A percentile compares a stretch with the other conserved stretches of the same genome.
Evolutionary conservation across 2,113 vertebrate genomes (phyloP).

Genomic region (Oncorhynchus gorbuscha): DNA sequence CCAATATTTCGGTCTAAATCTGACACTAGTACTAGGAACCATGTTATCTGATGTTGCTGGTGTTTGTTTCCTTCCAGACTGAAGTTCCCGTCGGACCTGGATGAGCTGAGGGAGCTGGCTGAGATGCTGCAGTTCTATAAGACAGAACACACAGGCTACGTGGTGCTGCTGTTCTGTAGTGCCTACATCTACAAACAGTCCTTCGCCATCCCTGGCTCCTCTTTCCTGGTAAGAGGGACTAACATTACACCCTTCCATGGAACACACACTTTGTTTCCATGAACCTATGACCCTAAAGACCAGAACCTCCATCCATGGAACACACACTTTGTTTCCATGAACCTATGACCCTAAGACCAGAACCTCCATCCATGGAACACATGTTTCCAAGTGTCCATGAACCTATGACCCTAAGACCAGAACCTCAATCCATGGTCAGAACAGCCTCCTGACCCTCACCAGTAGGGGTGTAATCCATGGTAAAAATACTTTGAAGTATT

Average conservation of each 20-base stretch:
- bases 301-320: too few relatives aligned
- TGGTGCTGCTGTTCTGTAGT: constrained; percentile 89
- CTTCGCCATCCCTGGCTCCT: constrained; percentile 96
- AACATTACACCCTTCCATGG: constrained; percentile 9
- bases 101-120: constrained; percentile 85
- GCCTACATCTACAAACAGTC: constrained; percentile 97
- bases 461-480: too few relatives aligned
- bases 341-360: too few relatives aligned
- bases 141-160: constrained; percentile 81
- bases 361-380: too few relatives aligned
- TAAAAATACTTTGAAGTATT: too few relatives aligned
- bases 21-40: constrained; percentile 66
- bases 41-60: constrained; percentile 43
- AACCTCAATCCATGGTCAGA: background rate
- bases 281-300: background rate
- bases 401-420: too few relatives aligned
- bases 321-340: too few relatives aligned
- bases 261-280: background rate
- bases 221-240: constrained; percentile 83
- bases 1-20: constrained; percentile 62
- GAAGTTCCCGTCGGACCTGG: constrained; percentile 90
- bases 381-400: too few relatives aligned
- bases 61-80: constrained; percentile 63
- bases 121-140: constrained; percentile 85
- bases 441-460: background rate